These are phyloP conservation scores for Ceratina japonica DNA, from an alignment of 1,140 invertebrate species.

Conservation along the genomic window DNA sequence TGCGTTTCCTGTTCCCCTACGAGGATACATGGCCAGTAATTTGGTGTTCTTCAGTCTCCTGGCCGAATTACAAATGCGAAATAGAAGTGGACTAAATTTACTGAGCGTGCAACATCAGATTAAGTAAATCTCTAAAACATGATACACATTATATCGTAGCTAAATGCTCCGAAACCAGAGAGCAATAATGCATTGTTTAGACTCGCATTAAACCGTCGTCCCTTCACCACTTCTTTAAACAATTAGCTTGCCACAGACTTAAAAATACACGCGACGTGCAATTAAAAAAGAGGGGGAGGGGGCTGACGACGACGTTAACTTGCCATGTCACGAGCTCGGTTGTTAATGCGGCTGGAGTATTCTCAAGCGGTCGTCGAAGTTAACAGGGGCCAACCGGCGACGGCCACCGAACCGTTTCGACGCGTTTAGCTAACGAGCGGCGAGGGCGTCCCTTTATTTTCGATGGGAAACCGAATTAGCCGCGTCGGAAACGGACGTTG, in stretches of 20 bases:
- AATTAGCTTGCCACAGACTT: neutral
- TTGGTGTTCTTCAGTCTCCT: neutral
- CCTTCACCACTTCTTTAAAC: too few relatives aligned
- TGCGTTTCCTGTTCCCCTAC: neutral
- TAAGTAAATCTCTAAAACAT: too few relatives aligned
- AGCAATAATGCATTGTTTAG: too few relatives aligned
- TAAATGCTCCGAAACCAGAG: too few relatives aligned
- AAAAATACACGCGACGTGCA: neutral
- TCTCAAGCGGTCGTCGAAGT: slow-evolving; percentile 48
- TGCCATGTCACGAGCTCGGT: neutral
- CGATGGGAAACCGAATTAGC: slow-evolving; percentile 61
- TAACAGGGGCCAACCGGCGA: slow-evolving; percentile 27
- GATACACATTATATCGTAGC: too few relatives aligned
- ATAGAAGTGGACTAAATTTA: too few relatives aligned
- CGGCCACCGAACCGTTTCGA: slow-evolving; percentile 22
- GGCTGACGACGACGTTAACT: neutral
- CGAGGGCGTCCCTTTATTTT: slow-evolving; percentile 51
- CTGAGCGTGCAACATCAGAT: too few relatives aligned
- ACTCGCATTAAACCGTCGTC: too few relatives aligned
- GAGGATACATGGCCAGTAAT: neutral
- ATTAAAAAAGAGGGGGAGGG: slow-evolving; percentile 10
- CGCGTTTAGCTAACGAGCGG: slow-evolving; percentile 56
- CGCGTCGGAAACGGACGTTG: slow-evolving; percentile 22
- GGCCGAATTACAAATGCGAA: neutral
- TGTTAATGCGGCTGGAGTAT: slow-evolving; percentile 51